These are phyloP conservation scores for Sitophilus oryzae DNA, from an alignment of 1,140 invertebrate species.

Conservation along the genomic window DNA sequence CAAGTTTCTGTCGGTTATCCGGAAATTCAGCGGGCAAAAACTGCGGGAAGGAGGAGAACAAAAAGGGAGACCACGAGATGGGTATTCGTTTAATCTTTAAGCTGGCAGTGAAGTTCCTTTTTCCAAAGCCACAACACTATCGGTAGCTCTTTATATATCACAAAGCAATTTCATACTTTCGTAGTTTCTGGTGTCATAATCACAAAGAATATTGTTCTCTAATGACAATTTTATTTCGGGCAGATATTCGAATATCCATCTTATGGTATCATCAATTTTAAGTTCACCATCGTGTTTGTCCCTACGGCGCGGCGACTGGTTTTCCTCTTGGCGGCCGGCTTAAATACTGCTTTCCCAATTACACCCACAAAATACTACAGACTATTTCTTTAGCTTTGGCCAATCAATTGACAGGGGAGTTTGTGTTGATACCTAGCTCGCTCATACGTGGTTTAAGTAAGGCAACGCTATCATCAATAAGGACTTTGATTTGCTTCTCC, in stretches of 20 bases:
- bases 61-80: slow-evolving; percentile 78
- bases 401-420: slow-evolving; percentile 74
- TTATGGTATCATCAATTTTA: slow-evolving; percentile 87
- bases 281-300: slow-evolving; percentile 84
- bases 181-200: slow-evolving; percentile 88
- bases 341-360: too few relatives aligned
- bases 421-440: slow-evolving; percentile 80
- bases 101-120: slow-evolving; percentile 85
- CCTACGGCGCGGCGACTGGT: too few relatives aligned
- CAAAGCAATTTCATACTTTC: slow-evolving; percentile 93
- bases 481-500: slow-evolving; percentile 83
- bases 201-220: slow-evolving; percentile 84
- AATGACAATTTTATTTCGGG: slow-evolving; percentile 87
- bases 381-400: slow-evolving; percentile 91
- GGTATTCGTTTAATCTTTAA: slow-evolving; percentile 76
- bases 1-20: slow-evolving; percentile 85
- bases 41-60: slow-evolving; percentile 99
- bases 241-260: slow-evolving; percentile 93
- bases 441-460: slow-evolving; percentile 83
- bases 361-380: too few relatives aligned
- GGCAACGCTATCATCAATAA: slow-evolving; percentile 88
- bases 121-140: slow-evolving; percentile 86
- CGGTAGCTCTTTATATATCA: slow-evolving; percentile 91
- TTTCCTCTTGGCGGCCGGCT: too few relatives aligned
- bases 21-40: slow-evolving; percentile 95